Conservation (phyloP, 2,888 invertebrate species). For the Lathronympha strigana region DNA sequence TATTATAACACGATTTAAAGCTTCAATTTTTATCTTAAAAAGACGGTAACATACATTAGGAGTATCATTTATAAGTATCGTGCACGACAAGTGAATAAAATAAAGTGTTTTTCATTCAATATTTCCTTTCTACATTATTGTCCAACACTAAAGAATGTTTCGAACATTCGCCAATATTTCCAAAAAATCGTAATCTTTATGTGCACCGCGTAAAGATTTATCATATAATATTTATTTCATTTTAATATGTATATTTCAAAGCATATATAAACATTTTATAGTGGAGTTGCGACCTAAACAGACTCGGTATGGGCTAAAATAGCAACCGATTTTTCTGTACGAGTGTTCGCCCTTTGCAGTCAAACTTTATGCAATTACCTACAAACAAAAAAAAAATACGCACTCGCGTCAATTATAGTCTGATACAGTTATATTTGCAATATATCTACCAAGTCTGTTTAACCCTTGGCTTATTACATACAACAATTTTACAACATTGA, state of each 20-base stretch:
- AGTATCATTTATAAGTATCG: conserved; percentile 43
- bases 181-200: conserved; percentile 30
- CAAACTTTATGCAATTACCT: conserved; percentile 1
- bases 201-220: conserved; percentile 31
- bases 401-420: not conserved
- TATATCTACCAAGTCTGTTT: conserved; percentile 14
- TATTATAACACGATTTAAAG: conserved; percentile 82
- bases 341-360: not conserved
- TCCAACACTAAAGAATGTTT: conserved; percentile 73
- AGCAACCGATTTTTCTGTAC: not conserved
- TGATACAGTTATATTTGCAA: not conserved
- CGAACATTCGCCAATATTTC: conserved; percentile 59
- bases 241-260: conserved; percentile 8
- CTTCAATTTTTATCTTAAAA: conserved; percentile 77
- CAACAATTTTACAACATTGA: conserved; percentile 73
- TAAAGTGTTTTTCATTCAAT: conserved; percentile 45
- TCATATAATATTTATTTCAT: conserved; percentile 18
- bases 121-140: conserved; percentile 76
- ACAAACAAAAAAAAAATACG: not conserved
- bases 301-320: not conserved
- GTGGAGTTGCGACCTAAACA: conserved; percentile 13
- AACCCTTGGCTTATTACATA: conserved; percentile 46
- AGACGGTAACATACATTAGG: conserved; percentile 57
- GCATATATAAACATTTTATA: conserved; percentile 17
- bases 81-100: conserved; percentile 48